Evolutionary conservation across 1,140 invertebrate species (phyloP).

Genomic region (Brachionus asplanchnoidis): DNA sequence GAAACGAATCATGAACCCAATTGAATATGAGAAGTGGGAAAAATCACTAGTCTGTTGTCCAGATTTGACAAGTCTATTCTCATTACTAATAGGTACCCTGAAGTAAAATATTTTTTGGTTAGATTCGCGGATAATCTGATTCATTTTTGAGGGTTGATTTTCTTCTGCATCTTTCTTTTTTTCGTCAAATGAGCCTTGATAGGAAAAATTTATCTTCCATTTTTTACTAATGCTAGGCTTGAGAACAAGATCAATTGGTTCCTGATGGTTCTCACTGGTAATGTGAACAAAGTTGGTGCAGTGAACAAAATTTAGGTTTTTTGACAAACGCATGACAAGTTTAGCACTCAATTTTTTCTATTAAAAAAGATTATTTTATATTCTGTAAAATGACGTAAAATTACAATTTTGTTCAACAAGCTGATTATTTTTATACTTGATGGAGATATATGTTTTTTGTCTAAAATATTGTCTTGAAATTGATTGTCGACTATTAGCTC

Average conservation of each 20-base stretch:
- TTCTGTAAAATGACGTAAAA: not conserved
- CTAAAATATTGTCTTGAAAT: not conserved
- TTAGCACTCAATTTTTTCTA: constrained; percentile 23
- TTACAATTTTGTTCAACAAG: not conserved
- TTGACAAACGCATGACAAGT: not conserved
- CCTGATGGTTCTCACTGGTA: not conserved
- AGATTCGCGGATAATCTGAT: constrained; percentile 1
- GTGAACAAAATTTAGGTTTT: not conserved
- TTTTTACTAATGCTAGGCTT: not conserved
- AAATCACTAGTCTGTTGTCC: not conserved
- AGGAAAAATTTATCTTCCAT: not conserved
- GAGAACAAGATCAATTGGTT: constrained; percentile 6
- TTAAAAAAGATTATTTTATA: not conserved
- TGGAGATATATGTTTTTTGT: not conserved
- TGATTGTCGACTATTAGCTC: not conserved
- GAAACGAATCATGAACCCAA: not conserved
- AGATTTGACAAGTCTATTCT: not conserved
- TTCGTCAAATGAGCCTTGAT: not conserved
- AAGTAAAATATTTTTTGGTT: not conserved
- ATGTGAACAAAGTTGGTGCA: not conserved
- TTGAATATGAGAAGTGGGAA: not conserved
- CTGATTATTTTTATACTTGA: not conserved
- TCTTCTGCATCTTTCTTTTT: not conserved
- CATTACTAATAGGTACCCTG: not conserved
- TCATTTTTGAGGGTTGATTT: not conserved